Base-by-base conservation (phyloP, 1,140 invertebrate genomes). In the Drosophila dunni region DNA sequence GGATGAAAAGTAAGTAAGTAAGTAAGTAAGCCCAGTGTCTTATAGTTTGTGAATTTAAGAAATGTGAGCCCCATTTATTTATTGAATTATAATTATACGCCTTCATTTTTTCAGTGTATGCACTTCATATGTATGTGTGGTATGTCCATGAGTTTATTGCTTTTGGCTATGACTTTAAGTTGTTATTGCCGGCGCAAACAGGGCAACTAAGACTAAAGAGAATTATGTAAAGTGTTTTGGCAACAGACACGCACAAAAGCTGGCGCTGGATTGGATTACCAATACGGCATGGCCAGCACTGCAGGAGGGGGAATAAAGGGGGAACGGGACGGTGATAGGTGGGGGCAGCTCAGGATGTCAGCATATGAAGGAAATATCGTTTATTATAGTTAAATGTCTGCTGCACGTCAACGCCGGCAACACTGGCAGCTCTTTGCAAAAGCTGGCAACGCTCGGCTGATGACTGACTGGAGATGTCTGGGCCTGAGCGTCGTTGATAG, bases 341-440 rank as follows among this genome's bases (percentile, higher is more conserved):
- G 24, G 1, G 9, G 34, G 63, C 36, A 33, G 40, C 57, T 56
- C 38, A 29, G 46, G 51, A 64, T 70, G 75, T 78, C 65, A 75
- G 75, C 71, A 63, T 67, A 34, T 81, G 70, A 75, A 81, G 79
- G 78, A 81, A 74, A 71, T 83, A 83, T 83, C 76, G 81, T 83
- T 83, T 82, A 82, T 83, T 79, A 83, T 79, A 83, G 79, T 83
- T 83, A 82, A 83, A 82, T 76, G 79, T 82, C 79, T 62, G 70
- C 70, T 75, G 75, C 80, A 81, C 75, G 75, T 81, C 79, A 81
- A 48, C 63, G 53, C 57, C 40, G 54, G 40, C 69, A 58, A 42
- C 54, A 51, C 64, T 77, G 40, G 40, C 36, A 38, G 36, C 36
- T 38, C 36, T 8, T 10, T 38, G 36, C 8, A 8, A 40, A 40